Evolutionary conservation across 2,797 vertebrate species (phyloP).

Genomic region (Enteromius mattozi): DNA sequence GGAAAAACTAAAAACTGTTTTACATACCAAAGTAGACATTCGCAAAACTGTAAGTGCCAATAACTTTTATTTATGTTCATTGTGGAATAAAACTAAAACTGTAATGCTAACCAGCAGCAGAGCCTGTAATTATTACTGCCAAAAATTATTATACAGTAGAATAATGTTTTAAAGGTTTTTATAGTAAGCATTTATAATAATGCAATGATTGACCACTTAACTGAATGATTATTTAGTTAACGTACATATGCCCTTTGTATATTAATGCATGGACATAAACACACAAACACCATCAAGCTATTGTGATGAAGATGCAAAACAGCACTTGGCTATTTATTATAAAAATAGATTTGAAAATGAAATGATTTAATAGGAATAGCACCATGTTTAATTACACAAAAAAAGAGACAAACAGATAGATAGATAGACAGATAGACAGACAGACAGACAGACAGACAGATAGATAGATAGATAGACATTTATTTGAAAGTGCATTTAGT

Average conservation of each 20-base stretch:
- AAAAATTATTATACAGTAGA: not conserved
- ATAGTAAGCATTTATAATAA: not conserved
- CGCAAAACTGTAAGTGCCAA: constrained; percentile 2
- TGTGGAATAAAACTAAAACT: constrained; percentile 1
- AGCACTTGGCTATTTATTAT: constrained; percentile 4
- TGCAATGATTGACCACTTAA: not conserved
- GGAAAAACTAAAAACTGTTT: constrained; percentile 13
- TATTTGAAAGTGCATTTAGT: constrained; percentile 34
- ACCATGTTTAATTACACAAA: constrained; percentile 33
- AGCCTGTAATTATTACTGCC: not conserved
- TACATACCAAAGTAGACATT: not conserved
- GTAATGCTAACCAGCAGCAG: not conserved
- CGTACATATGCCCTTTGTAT: not conserved
- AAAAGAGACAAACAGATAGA: not conserved
- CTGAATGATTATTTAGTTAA: not conserved
- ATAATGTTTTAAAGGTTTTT: not conserved
- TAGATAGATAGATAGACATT: not conserved
- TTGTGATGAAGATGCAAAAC: not conserved
- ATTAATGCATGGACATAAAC: not conserved
- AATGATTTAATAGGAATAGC: constrained; percentile 25
- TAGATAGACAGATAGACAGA: not conserved
- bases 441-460: constrained; percentile 7
- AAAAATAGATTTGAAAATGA: not conserved
- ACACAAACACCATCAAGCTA: not conserved
- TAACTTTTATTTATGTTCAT: not conserved